These are phyloP conservation scores for Gobio occitaniae DNA, from an alignment of 2,797 vertebrate species.

Conservation along the genomic window DNA sequence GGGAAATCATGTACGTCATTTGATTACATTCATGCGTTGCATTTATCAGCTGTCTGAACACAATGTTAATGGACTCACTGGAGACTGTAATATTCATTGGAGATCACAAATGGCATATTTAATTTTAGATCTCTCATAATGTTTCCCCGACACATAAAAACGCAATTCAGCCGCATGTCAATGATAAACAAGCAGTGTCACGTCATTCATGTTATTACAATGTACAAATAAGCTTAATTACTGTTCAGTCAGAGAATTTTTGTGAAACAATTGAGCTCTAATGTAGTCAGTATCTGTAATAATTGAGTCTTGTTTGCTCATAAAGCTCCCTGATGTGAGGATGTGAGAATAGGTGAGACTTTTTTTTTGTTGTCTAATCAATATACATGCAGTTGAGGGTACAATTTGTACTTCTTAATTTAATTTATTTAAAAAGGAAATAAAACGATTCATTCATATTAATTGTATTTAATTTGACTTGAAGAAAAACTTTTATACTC, in stretches of 20 bases:
- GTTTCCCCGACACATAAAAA: not conserved
- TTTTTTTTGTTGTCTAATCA: not conserved
- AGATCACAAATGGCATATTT: constrained; percentile 6
- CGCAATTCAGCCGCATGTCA: not conserved
- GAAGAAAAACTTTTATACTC: too few species aligned
- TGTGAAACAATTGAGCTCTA: not conserved
- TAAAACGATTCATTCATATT: too few species aligned
- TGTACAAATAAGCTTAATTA: constrained; percentile 1
- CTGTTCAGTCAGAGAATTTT: not conserved
- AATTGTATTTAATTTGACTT: too few species aligned
- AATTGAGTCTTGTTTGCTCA: not conserved
- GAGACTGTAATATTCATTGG: constrained; percentile 21
- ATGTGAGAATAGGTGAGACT: not conserved
- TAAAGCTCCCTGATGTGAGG: not conserved
- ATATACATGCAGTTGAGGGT: not conserved
- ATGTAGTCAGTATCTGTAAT: constrained; percentile 10
- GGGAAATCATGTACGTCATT: constrained; percentile 2
- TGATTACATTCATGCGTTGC: constrained; percentile 10
- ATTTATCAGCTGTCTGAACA: constrained; percentile 28
- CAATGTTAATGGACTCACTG: not conserved
- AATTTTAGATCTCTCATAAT: constrained; percentile 5
- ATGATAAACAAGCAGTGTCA: not conserved
- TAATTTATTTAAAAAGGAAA: not conserved
- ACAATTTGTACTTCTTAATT: not conserved
- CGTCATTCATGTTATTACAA: not conserved